Evolutionary conservation across 2,113 vertebrate species (phyloP).

Genomic region (Trichomycterus rosablanca): DNA sequence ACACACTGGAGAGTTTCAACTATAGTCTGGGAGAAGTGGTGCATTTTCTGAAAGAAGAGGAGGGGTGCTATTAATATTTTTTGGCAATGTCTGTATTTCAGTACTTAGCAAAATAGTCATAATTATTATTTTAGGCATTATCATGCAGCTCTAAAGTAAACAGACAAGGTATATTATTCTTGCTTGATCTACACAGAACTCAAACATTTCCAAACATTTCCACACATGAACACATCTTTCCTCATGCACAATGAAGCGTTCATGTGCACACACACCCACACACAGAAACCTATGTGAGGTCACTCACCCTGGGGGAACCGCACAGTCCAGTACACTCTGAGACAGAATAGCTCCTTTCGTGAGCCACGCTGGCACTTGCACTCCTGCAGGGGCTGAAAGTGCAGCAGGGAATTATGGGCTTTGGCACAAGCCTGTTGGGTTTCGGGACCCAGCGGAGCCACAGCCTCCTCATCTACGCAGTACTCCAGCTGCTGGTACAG

Average conservation of each 20-base stretch:
- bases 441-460: slow-evolving; percentile 51
- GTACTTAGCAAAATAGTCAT: no score
- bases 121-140: no score
- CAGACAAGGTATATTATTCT: no score
- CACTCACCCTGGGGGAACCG: slow-evolving; percentile 78
- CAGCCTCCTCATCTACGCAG: slow-evolving; percentile 66
- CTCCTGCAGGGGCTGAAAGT: slow-evolving; percentile 65
- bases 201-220: no score
- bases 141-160: no score
- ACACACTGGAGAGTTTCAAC: no score
- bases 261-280: slow-evolving; percentile 13
- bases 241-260: neutral
- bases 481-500: slow-evolving; percentile 73
- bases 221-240: no score
- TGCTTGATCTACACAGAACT: no score
- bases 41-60: no score
- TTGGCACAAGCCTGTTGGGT: slow-evolving; percentile 70
- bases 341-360: slow-evolving; percentile 80
- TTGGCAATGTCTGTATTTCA: no score
- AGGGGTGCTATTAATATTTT: no score
- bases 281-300: neutral
- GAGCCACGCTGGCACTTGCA: slow-evolving; percentile 84
- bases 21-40: no score
- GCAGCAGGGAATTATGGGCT: slow-evolving; percentile 69
- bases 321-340: slow-evolving; percentile 83